These are phyloP conservation scores for Diorhabda elongata DNA, from an alignment of 1,140 invertebrate genomes.

Conservation along the genomic window DNA sequence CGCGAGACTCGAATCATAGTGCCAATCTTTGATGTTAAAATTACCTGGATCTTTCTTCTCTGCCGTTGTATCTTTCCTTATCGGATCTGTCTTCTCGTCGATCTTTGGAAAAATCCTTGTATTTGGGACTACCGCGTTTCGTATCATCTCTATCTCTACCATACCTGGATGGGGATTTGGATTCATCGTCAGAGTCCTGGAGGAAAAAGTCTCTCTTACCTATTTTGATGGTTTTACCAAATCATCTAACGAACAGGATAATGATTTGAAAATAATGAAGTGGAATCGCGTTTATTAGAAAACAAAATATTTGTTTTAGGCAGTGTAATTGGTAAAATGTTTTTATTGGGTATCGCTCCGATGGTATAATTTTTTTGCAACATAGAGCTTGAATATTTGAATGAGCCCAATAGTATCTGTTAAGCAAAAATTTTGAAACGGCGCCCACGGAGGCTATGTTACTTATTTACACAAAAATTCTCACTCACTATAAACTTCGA, in stretches of 20 bases:
- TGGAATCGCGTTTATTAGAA: not conserved
- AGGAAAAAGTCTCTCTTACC: constrained; percentile 33
- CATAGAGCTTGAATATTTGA: too few species aligned
- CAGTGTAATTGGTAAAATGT: too few species aligned
- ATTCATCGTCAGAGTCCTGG: constrained; percentile 29
- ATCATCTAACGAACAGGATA: constrained; percentile 10
- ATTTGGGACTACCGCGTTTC: constrained; percentile 16
- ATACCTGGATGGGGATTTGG: constrained; percentile 3
- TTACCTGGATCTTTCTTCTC: not conserved
- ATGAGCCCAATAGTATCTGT: too few species aligned
- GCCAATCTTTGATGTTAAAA: too few species aligned
- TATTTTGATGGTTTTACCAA: constrained; percentile 15
- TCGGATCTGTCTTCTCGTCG: constrained; percentile 16
- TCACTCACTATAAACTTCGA: too few species aligned
- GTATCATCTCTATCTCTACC: constrained; percentile 12
- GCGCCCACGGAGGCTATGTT: too few species aligned
- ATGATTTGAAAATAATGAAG: not conserved
- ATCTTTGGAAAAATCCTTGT: constrained; percentile 10
- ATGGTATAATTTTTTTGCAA: too few species aligned
- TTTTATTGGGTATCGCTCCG: too few species aligned
- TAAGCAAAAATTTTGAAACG: too few species aligned
- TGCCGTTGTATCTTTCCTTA: constrained; percentile 9
- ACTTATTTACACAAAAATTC: too few species aligned
- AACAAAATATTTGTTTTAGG: too few species aligned
- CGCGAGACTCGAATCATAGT: too few species aligned